phyloP scores from a whole-genome alignment of 1,140 invertebrate species.

The Bradysia coprophila region DNA sequence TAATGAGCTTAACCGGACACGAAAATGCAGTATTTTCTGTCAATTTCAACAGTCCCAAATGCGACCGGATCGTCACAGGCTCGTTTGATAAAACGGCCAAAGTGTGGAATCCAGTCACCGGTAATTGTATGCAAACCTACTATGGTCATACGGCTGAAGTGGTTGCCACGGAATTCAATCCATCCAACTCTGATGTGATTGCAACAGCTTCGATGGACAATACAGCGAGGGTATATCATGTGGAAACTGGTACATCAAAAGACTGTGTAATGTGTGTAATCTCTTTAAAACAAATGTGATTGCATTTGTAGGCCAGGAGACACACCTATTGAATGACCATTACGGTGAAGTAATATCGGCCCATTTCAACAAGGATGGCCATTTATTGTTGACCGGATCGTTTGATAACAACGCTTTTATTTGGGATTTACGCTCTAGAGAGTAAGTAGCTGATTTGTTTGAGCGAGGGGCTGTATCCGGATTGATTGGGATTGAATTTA shows the following conservation, averaged over 20 bases:
- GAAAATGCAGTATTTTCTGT: conserved; percentile 66
- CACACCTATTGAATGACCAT: conserved; percentile 41
- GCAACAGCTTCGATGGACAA: conserved; percentile 60
- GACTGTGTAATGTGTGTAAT: background rate
- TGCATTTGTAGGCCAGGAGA: conserved; percentile 35
- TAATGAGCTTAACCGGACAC: conserved; percentile 50
- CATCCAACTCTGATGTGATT: conserved; percentile 31
- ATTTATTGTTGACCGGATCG: conserved; percentile 52
- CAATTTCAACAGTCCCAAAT: conserved; percentile 52
- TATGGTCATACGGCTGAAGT: conserved; percentile 57
- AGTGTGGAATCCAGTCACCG: conserved; percentile 46
- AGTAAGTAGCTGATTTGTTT: conserved; percentile 37
- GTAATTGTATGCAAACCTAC: conserved; percentile 44
- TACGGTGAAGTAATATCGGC: conserved; percentile 53
- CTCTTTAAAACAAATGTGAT: background rate
- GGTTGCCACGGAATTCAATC: conserved; percentile 46
- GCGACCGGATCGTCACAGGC: conserved; percentile 54
- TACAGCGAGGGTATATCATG: conserved; percentile 49
- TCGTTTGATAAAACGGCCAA: conserved; percentile 65
- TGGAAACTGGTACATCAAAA: conserved; percentile 27
- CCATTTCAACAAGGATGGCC: conserved; percentile 47
- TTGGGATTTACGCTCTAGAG: conserved; percentile 50
- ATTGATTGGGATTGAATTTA: too few species aligned
- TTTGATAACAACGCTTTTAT: conserved; percentile 56
- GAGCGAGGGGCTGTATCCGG: too few species aligned